These are phyloP conservation scores for Liposcelis brunnea DNA, from an alignment of 2,888 invertebrate species.

Conservation along the genomic window DNA sequence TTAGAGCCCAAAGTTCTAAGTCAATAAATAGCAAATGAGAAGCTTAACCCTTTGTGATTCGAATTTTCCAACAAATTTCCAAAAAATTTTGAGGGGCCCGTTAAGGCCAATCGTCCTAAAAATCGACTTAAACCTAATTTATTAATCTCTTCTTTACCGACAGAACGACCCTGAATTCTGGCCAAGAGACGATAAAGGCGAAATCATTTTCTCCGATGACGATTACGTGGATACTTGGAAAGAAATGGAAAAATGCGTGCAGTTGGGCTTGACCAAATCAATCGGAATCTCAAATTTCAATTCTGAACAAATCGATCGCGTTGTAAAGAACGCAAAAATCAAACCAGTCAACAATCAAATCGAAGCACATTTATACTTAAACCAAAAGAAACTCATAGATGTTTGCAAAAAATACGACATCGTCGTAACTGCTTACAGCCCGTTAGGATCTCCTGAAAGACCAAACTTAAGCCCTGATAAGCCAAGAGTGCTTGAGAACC, in stretches of 20 bases:
- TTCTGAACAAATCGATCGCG: constrained; percentile 42
- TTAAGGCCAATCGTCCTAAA: too few species aligned
- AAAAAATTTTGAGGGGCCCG: too few species aligned
- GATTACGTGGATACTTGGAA: constrained; percentile 54
- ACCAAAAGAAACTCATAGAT: constrained; percentile 27
- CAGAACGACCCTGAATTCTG: constrained; percentile 27
- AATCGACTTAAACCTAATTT: too few species aligned
- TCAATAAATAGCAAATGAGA: too few species aligned
- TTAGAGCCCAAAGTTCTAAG: too few species aligned
- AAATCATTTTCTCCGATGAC: constrained; percentile 28
- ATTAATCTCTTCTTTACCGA: too few species aligned
- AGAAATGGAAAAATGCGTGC: constrained; percentile 46
- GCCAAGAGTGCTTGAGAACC: constrained; percentile 28
- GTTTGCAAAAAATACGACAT: constrained; percentile 38
- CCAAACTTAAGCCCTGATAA: constrained; percentile 29
- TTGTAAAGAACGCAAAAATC: constrained; percentile 37
- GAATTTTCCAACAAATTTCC: too few species aligned
- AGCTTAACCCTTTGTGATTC: too few species aligned
- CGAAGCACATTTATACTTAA: constrained; percentile 31
- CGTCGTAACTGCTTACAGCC: constrained; percentile 51
- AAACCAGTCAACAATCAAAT: constrained; percentile 41
- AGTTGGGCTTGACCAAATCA: constrained; percentile 41
- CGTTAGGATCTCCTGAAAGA: constrained; percentile 44
- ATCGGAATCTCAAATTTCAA: constrained; percentile 67
- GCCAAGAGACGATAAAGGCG: constrained; percentile 35